Conservation (phyloP, 1,140 invertebrate species). For the Drosophila varians region DNA sequence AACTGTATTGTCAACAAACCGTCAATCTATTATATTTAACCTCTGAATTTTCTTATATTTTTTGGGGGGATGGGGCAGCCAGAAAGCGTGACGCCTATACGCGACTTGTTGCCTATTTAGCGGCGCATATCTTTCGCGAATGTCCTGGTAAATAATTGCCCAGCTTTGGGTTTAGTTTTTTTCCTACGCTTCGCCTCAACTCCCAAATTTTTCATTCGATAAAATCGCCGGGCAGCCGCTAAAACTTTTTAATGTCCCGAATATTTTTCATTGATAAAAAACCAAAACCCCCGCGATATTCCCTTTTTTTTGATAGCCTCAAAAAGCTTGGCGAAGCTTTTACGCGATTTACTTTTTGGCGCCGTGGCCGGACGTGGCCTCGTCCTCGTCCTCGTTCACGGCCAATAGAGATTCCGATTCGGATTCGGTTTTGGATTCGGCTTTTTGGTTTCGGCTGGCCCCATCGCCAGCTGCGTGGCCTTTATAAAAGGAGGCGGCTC, state of each 20-base stretch:
- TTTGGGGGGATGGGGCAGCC: background rate
- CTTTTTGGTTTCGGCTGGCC: slow-evolving; percentile 7
- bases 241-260: slow-evolving; percentile 54
- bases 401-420: slow-evolving; percentile 4
- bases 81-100: slow-evolving; percentile 38
- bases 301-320: background rate
- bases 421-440: slow-evolving; percentile 14
- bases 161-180: slow-evolving; percentile 25
- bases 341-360: slow-evolving; percentile 61
- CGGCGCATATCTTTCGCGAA: slow-evolving; percentile 53
- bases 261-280: slow-evolving; percentile 78
- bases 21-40: slow-evolving; percentile 8
- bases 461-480: slow-evolving; percentile 31
- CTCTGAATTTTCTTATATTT: background rate
- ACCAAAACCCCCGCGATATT: background rate
- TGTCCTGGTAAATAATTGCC: slow-evolving; percentile 66
- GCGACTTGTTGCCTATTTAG: slow-evolving; percentile 61
- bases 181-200: background rate
- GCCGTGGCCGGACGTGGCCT: slow-evolving; percentile 8
- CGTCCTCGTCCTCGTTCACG: background rate
- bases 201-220: slow-evolving; percentile 47
- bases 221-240: slow-evolving; percentile 29
- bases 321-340: slow-evolving; percentile 69
- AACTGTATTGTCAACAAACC: slow-evolving; percentile 62
- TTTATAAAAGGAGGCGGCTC: slow-evolving; percentile 72